Percentiles rank a stretch among this genome's conserved stretches.
phyloP scores from a whole-genome alignment of 2,888 invertebrate genomes.

The Cerceris ruficornis region DNA sequence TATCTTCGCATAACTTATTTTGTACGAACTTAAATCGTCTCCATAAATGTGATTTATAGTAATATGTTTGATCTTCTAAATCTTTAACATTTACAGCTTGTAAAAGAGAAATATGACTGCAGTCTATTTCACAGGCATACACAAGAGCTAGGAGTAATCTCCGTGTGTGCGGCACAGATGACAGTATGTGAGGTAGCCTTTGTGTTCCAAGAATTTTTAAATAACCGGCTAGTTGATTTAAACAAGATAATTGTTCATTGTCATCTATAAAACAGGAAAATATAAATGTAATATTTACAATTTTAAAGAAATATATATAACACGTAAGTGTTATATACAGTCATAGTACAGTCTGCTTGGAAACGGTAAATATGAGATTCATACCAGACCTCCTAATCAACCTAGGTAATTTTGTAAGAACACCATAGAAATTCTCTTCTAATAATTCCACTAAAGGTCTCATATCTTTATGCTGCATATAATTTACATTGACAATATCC shows the following conservation, averaged over 20 bases:
- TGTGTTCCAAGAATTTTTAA: conserved; percentile 84
- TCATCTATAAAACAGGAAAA: conserved; percentile 82
- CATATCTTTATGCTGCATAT: conserved; percentile 75
- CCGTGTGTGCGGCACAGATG: conserved; percentile 83
- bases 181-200: conserved; percentile 84
- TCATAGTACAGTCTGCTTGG: background rate
- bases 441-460: conserved; percentile 83
- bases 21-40: conserved; percentile 85
- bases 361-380: conserved; percentile 24
- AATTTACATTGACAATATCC: conserved; percentile 80
- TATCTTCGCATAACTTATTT: conserved; percentile 80
- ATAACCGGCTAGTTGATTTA: conserved; percentile 88
- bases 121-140: conserved; percentile 83
- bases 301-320: background rate
- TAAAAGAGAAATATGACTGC: conserved; percentile 82
- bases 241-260: conserved; percentile 84
- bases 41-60: conserved; percentile 84
- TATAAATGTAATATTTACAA: background rate
- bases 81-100: conserved; percentile 83
- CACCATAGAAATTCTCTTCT: conserved; percentile 85
- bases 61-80: conserved; percentile 78
- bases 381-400: conserved; percentile 83
- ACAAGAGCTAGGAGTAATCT: conserved; percentile 84
- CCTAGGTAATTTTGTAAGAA: conserved; percentile 86
- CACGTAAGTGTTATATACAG: too few relatives aligned